Base-by-base conservation (phyloP, 2,888 invertebrate genomes). In the Philaethria dido region DNA sequence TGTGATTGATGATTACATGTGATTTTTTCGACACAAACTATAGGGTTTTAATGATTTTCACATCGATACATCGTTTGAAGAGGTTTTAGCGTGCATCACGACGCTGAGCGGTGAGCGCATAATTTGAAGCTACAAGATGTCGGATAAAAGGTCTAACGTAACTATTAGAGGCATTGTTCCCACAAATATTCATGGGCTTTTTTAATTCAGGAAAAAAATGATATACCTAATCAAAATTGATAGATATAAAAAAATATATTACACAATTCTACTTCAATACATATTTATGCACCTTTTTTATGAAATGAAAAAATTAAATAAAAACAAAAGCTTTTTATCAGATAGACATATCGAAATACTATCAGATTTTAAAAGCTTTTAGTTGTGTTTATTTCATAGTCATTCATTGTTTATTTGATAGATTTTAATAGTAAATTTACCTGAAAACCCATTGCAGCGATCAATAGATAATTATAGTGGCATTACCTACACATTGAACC, bases 401-500 rank as follows among this genome's bases (percentile, higher is more conserved):
- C 33, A 25, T 60, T 44, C 4, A 57, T 33, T 20, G 45, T 13
- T 50, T 50, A 44, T 54, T 63, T 44, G 44, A 63, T 44, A 45
- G 42, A 16, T 62, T 50, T 42, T 52, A 50, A 52, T 52, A 25
- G 42, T 22, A 50, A 39, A 14, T 62, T 50, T 52, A 45, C 33
- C 45, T 60, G 44, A 47, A 57, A 33, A 44, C 33, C 60, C 60
- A 47, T 8, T 20, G 55, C 47, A 57, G 36, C 59, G 39, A 59
- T 64, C 59, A 55, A 47, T 64, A 48, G 48, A 64, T 64, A 59
- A 59, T 48, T 57, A 29, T 63, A 47, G 39, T 59, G 59, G 59
- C 57, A 64, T 59, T 59, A 55, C 48, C 64, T 50, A 59, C 39
- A 64, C 47, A 59, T 25, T 64, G 48, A 59, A 64, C 64, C 48